Evolutionary conservation across 2,113 vertebrate genomes (phyloP), one percentile per base, ranked within the genome.

Genomic region (Engystomops pustulosus): DNA sequence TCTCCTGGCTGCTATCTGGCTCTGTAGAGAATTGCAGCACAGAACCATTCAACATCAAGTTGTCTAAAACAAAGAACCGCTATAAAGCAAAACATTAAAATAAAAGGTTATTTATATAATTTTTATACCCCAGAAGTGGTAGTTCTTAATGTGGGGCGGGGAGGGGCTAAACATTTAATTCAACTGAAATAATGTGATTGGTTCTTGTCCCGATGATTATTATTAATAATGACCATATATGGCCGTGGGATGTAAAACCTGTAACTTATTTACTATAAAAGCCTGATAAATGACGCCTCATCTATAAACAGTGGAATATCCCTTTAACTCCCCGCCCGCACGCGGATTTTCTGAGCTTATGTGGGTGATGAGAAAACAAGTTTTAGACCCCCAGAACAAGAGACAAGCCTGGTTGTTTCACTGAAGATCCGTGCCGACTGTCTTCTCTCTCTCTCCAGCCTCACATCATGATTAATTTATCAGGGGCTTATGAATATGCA

Each of bases 401-500:
- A 77, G 74, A 69, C 32, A 45, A 78, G 18, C 60, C 44, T 20
- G 18, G 58, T 41, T 72, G 80, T 79, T 70, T 53, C 34, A 44
- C 32, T n/a, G 49, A 41, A 36, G 70, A 83, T 70, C 81, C 36
- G 70, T 55, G 41, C 85, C 80, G 86, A 83, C 86, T 88, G 88
- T 86, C 88, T 89, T 90, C 89, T 87, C 86, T 90, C 89, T 87
- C 86, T 90, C 81, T 87, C 88, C 74, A 89, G 90, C 86, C 88
- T 89, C 86, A 88, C 90, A 89, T 90, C 91, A 92, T 92, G 91
- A 92, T 91, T 92, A 92, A 92, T 92, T 92, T 90, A 92, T 91
- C 90, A 91, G 90, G 85, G 87, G 79, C 87, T 89, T 90, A 91
- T 92, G 90, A 91, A 92, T 92, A 92, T 91, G 90, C 90, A 91